Evolutionary conservation across 1,140 invertebrate species (phyloP).

Genomic region (Hermetia illucens): DNA sequence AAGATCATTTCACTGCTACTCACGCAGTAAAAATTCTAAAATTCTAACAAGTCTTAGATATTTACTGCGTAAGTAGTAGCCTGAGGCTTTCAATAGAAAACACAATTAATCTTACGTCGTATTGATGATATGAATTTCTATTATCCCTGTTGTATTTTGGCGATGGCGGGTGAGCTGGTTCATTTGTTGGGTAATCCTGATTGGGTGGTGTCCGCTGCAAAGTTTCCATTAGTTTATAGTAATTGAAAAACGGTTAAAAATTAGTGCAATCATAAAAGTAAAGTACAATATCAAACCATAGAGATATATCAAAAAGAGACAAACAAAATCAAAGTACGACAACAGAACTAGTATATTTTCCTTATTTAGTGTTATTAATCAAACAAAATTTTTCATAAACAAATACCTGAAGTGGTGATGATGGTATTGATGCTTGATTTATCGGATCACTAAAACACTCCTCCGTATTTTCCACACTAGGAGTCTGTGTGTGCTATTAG

Average conservation of each 20-base stretch:
- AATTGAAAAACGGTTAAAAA: too few relatives aligned
- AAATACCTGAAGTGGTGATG: slow-evolving; percentile 13
- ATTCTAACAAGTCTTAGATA: too few relatives aligned
- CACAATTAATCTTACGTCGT: slow-evolving; percentile 22
- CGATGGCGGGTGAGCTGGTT: slow-evolving; percentile 24
- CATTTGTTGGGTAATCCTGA: slow-evolving; percentile 9
- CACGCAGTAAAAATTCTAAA: too few relatives aligned
- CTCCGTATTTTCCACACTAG: slow-evolving; percentile 11
- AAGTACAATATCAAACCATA: too few relatives aligned
- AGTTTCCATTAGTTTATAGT: too few relatives aligned
- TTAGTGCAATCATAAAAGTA: too few relatives aligned
- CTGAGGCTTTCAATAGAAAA: neutral
- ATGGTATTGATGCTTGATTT: slow-evolving; percentile 9
- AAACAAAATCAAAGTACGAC: too few relatives aligned
- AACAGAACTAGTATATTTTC: neutral
- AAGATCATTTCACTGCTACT: too few relatives aligned
- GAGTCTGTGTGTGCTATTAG: slow-evolving; percentile 8
- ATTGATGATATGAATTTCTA: slow-evolving; percentile 25
- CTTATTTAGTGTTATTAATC: too few relatives aligned
- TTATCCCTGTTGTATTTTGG: slow-evolving; percentile 30
- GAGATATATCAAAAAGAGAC: too few relatives aligned
- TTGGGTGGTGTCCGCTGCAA: slow-evolving; percentile 7
- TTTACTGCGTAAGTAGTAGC: too few relatives aligned
- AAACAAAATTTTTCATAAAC: neutral
- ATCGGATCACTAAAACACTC: slow-evolving; percentile 10